Evolutionary conservation across 2,113 vertebrate species (phyloP).

Genomic region (Rhinopomastus cyanomelas): DNA sequence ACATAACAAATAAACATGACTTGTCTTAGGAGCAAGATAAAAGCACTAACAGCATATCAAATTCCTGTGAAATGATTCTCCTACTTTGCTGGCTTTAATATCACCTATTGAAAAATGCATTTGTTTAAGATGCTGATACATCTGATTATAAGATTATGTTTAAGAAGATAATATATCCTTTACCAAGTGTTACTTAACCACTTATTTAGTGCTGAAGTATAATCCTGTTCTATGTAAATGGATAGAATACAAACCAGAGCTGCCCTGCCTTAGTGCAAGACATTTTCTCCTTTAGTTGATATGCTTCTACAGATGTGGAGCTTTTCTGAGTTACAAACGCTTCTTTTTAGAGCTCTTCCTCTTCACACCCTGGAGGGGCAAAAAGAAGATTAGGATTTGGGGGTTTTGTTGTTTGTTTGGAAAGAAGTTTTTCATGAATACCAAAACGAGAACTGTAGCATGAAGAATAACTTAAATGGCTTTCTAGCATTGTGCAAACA

Average conservation of each 20-base stretch:
- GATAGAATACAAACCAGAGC: slow-evolving; percentile 33
- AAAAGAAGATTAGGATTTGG: slow-evolving; percentile 38
- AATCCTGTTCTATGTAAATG: slow-evolving; percentile 60
- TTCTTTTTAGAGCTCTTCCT: slow-evolving; percentile 12
- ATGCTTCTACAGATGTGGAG: not conserved
- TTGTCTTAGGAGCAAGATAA: slow-evolving; percentile 29
- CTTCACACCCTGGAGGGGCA: slow-evolving; percentile 25
- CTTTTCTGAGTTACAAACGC: slow-evolving; percentile 1
- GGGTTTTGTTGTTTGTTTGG: slow-evolving; percentile 17
- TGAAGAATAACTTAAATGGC: slow-evolving; percentile 63
- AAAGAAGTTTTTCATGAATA: slow-evolving; percentile 55
- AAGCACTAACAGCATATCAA: slow-evolving; percentile 43
- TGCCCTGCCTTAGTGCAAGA: not conserved
- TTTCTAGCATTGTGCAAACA: slow-evolving; percentile 48
- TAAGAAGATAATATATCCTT: slow-evolving; percentile 69
- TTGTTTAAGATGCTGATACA: slow-evolving; percentile 68
- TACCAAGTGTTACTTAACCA: slow-evolving; percentile 51
- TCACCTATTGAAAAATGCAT: slow-evolving; percentile 44
- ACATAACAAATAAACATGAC: not conserved
- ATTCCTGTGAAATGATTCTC: slow-evolving; percentile 49
- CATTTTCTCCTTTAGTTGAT: not conserved
- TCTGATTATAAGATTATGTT: slow-evolving; percentile 71
- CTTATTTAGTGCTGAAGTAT: slow-evolving; percentile 38
- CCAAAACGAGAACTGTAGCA: slow-evolving; percentile 20
- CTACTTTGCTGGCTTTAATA: slow-evolving; percentile 39